These are phyloP conservation scores for Cheirogaleus medius DNA, from an alignment of 2,113 vertebrate species.

Conservation along the genomic window DNA sequence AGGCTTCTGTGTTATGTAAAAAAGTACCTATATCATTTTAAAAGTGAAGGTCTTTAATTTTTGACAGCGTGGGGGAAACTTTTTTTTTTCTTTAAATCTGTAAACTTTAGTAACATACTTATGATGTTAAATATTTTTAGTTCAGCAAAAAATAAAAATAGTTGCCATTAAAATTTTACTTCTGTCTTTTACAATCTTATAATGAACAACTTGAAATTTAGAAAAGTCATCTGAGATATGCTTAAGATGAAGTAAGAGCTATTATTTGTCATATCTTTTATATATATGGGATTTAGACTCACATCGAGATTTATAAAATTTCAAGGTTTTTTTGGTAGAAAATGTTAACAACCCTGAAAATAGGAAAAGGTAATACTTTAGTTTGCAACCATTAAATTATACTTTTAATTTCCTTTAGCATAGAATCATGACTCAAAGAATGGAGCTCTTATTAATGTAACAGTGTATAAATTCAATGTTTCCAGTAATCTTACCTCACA, in stretches of 20 bases:
- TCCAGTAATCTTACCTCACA: conserved; percentile 76
- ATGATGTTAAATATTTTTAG: conserved; percentile 38
- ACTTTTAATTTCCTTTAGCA: conserved; percentile 42
- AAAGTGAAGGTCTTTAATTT: conserved; percentile 35
- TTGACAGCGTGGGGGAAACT: not conserved
- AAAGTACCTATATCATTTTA: not conserved
- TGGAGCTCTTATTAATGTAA: conserved; percentile 15
- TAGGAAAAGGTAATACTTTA: conserved; percentile 47
- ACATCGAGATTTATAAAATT: conserved; percentile 11
- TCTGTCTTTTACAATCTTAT: not conserved
- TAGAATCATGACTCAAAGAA: conserved; percentile 49
- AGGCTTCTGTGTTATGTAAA: not conserved
- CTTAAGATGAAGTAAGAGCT: not conserved
- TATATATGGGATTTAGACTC: conserved; percentile 13
- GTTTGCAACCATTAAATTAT: not conserved
- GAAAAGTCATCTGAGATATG: conserved; percentile 13
- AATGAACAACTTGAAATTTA: not conserved
- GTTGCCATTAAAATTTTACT: conserved; percentile 29
- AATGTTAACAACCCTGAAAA: conserved; percentile 36
- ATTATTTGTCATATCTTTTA: not conserved
- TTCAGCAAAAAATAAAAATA: not conserved
- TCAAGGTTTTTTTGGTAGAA: conserved; percentile 5
- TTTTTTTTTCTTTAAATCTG: conserved; percentile 21
- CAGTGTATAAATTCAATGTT: conserved; percentile 62
- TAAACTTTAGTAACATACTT: conserved; percentile 18